Base-by-base conservation (phyloP, 2,888 invertebrate genomes). In the Apamea anceps region DNA sequence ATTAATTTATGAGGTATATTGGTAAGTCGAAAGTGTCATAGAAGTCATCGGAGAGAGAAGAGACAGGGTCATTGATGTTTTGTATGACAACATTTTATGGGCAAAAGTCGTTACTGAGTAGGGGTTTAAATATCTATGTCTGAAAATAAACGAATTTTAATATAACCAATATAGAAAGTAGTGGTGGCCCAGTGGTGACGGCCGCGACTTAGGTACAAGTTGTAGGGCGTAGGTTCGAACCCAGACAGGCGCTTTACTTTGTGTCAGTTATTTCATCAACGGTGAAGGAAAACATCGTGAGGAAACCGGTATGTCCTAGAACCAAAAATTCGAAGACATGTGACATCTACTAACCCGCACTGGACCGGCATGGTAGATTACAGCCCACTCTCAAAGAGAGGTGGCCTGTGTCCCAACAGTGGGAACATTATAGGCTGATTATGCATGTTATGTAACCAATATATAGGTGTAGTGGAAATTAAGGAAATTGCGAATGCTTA, bases 1-100 rank as follows among this genome's bases (percentile, higher is more conserved):
- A 65, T 80, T 85, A 15, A 42, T 15, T 6, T 5, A 37, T 63
- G n/a, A 60, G 32, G 7, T 60, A 42, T n/a, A 42, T 63, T 48
- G n/a, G 65, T 45, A 28, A 65, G 66, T 66, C 10, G 18, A 15
- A 67, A 32, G 2, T 75, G 12, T 67, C n/a, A n/a, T n/a, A 28
- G 13, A 71, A 32, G 25, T 65, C 65, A 13, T 65, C 65, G 12
- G 63, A 37, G 21, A 63, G 63, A 32, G 32, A 32, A 63, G 3
- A 18, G 63, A 32, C 32, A 7, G 8, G 21, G 37, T 65, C 37
- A 12, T 12, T 65, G 4, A 37, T 5, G 67, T 45, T 45, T 5
- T 45, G 18, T 45, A 28, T 45, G 18, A 28, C 6, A 42, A 37
- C 13, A 42, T 32, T 25, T 13, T 0, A 25, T 37, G 1, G 13